Conservation (phyloP, 2,113 vertebrate species). For the Procavia capensis region DNA sequence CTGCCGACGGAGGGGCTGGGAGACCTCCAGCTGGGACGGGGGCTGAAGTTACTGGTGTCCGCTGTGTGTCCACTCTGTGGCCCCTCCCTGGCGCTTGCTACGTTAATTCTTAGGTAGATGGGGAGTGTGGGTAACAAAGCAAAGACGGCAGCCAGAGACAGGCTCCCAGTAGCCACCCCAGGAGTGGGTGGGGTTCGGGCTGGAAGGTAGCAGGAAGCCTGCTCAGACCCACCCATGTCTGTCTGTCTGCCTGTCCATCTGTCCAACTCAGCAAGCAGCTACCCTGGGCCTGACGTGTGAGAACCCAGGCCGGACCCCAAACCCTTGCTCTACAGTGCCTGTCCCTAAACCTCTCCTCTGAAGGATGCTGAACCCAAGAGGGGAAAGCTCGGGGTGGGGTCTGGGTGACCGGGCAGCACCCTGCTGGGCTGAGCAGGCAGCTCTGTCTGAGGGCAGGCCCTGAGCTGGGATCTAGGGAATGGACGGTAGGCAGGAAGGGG, state of each 20-base stretch:
- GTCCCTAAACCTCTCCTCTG: background rate
- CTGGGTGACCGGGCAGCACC: background rate
- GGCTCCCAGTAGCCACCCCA: rapidly evolving
- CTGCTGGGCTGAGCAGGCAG: background rate
- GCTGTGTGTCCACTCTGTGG: background rate
- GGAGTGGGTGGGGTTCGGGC: too few species aligned
- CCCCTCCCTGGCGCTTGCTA: background rate
- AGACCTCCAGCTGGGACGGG: background rate
- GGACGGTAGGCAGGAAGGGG: too few species aligned
- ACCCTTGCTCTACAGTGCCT: too few species aligned
- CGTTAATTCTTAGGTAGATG: rapidly evolving
- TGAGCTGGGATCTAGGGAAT: background rate
- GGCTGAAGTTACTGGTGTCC: background rate
- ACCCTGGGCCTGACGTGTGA: too few species aligned
- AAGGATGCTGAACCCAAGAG: background rate
- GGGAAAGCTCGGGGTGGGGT: background rate
- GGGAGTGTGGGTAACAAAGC: too few species aligned
- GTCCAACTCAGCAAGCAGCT: background rate
- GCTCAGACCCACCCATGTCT: background rate
- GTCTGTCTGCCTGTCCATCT: too few species aligned
- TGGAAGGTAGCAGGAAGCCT: background rate
- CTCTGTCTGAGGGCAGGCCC: rapidly evolving
- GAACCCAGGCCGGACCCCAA: background rate
- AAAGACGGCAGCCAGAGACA: background rate
- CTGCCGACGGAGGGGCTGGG: too few species aligned